phyloP scores from a whole-genome alignment of 30 jellyfish, hydroid and myxozoan species.

The Kudoa iwatai region DNA sequence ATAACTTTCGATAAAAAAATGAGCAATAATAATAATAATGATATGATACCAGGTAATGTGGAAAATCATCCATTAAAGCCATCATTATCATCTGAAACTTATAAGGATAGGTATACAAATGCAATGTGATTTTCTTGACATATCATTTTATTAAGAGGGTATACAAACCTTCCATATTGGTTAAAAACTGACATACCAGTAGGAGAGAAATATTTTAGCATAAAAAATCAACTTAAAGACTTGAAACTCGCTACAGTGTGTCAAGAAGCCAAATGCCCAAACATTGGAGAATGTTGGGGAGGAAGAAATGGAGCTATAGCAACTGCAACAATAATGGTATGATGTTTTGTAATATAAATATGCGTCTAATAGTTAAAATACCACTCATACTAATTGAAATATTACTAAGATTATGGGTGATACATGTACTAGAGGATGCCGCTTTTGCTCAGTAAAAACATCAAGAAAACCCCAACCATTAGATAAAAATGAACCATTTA shows the following conservation, averaged over 20 bases:
- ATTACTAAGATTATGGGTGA: constrained; percentile 23
- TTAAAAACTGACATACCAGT: constrained; percentile 49
- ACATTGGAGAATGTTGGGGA: constrained; percentile 94
- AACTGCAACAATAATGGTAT: constrained; percentile 84
- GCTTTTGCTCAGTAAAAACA: constrained; percentile 84
- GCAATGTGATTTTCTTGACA: too few species aligned
- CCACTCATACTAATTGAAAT: too few species aligned
- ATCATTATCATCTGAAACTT: too few species aligned
- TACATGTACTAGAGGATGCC: constrained; percentile 78
- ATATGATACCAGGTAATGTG: too few species aligned
- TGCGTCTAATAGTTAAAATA: too few species aligned
- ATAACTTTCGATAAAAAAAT: too few species aligned
- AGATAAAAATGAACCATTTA: constrained; percentile 49
- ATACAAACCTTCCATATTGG: constrained; percentile 55
- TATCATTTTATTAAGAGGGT: too few species aligned
- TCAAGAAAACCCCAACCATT: constrained; percentile 69
- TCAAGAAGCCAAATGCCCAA: constrained; percentile 89
- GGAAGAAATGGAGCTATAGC: constrained; percentile 59
- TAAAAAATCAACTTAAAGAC: constrained; percentile 14
- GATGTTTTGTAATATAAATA: neutral
- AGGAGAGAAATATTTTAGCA: constrained; percentile 15
- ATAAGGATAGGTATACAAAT: too few species aligned
- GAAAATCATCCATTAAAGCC: too few species aligned
- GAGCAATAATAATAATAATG: too few species aligned
- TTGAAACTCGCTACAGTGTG: constrained; percentile 66